These are phyloP conservation scores for Hypena proboscidalis DNA, from an alignment of 2,888 invertebrate species.

Conservation along the genomic window DNA sequence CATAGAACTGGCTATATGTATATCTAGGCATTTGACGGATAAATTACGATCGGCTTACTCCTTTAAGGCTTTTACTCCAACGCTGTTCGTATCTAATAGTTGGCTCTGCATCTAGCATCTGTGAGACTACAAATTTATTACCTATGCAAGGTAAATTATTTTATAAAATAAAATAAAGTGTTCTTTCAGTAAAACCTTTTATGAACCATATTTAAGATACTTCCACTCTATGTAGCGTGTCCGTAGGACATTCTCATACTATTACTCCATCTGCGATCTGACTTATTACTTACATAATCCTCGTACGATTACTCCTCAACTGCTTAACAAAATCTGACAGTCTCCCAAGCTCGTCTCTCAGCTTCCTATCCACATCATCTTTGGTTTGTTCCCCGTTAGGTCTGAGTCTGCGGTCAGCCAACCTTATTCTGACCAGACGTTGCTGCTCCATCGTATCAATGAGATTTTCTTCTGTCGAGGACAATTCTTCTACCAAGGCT, in stretches of 20 bases:
- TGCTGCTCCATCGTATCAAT: slow-evolving; percentile 88
- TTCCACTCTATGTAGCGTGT: no score
- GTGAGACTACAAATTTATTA: no score
- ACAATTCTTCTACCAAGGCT: slow-evolving; percentile 88
- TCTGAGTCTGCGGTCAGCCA: slow-evolving; percentile 88
- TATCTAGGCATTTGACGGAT: no score
- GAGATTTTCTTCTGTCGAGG: slow-evolving; percentile 87
- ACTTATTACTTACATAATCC: slow-evolving; percentile 80
- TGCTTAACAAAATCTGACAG: slow-evolving; percentile 85
- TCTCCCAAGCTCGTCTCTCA: slow-evolving; percentile 87
- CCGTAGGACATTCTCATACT: no score
- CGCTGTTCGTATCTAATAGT: no score
- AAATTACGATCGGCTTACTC: no score
- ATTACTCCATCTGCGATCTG: background rate
- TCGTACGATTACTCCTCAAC: slow-evolving; percentile 84
- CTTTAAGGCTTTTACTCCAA: no score
- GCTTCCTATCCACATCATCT: slow-evolving; percentile 87
- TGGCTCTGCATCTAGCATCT: no score
- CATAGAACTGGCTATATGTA: no score
- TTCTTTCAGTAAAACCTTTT: background rate
- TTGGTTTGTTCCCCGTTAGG: slow-evolving; percentile 87
- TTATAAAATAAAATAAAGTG: no score
- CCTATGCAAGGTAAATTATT: no score
- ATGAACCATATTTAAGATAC: no score
- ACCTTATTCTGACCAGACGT: slow-evolving; percentile 89